phyloP scores from a whole-genome alignment of 2,888 invertebrate genomes.

The Sesia bembeciformis region DNA sequence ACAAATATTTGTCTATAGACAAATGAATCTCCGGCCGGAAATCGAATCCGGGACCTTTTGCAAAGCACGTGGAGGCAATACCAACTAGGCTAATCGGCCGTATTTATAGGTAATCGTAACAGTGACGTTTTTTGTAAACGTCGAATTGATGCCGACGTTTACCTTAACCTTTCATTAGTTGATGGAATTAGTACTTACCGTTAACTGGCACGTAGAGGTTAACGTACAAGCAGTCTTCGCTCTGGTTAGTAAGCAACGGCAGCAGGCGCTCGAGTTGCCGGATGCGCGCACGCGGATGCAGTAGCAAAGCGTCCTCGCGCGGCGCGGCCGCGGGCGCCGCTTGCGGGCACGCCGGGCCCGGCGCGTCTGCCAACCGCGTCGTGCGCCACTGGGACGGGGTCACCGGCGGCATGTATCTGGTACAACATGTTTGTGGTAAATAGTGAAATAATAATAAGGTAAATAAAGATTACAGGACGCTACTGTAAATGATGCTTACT shows the following conservation, averaged over 20 bases:
- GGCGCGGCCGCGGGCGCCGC: conserved; percentile 67
- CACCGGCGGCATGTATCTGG: conserved; percentile 94
- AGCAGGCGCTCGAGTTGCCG: conserved; percentile 88
- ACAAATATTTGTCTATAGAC: no score
- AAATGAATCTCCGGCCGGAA: no score
- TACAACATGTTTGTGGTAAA: not conserved
- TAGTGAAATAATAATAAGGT: no score
- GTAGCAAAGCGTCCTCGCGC: conserved; percentile 77
- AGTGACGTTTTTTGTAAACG: no score
- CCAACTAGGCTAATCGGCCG: no score
- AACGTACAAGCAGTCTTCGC: conserved; percentile 98
- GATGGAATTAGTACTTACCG: conserved; percentile 23
- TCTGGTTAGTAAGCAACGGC: conserved; percentile 91
- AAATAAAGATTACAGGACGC: no score
- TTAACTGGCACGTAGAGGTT: conserved; percentile 95
- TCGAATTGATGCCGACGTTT: no score
- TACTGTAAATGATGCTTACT: no score
- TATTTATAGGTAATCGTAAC: no score
- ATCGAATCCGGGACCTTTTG: no score
- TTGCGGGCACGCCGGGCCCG: conserved; percentile 92
- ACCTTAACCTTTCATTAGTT: no score
- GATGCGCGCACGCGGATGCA: conserved; percentile 88
- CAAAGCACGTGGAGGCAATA: no score
- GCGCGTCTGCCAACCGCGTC: conserved; percentile 84
- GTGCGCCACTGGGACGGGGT: conserved; percentile 92